Conservation (phyloP, 1,140 invertebrate species). For the Caenorhabditis elegans region WBcel235 BX284606.5:3341001-3341500, state of each 20-base stretch:
- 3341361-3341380: slow-evolving; percentile 21
- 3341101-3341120: slow-evolving; percentile 8
- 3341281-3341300: slow-evolving; percentile 21
- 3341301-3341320: slow-evolving; percentile 22
- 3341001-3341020: too few relatives aligned
- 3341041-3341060: too few relatives aligned
- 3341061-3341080: background rate
- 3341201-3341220: slow-evolving; percentile 8
- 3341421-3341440: slow-evolving; percentile 20
- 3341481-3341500: too few relatives aligned
- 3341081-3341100: background rate
- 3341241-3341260: slow-evolving; percentile 13
- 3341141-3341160: background rate
- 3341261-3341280: background rate
- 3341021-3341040: too few relatives aligned
- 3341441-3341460: background rate
- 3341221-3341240: background rate
- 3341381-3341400: background rate
- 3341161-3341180: slow-evolving; percentile 3
- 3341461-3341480: too few relatives aligned
- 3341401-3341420: background rate
- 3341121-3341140: slow-evolving; percentile 25
- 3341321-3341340: background rate
- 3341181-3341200: slow-evolving; percentile 25
- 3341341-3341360: slow-evolving; percentile 1